Conservation (phyloP, 1,140 invertebrate genomes). For the Sarcophaga bullata region DNA sequence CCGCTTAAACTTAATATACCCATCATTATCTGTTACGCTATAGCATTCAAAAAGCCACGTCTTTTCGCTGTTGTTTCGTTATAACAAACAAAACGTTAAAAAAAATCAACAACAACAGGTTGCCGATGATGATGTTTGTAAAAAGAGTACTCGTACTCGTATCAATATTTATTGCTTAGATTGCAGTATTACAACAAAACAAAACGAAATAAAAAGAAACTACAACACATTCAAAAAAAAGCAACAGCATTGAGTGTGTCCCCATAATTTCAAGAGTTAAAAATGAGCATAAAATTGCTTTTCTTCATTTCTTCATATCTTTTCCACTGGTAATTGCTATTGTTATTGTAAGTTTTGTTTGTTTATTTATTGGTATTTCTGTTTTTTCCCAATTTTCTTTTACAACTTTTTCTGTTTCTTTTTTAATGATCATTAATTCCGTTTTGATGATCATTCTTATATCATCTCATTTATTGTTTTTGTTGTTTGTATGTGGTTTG, state of each 20-base stretch:
- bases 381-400: neutral
- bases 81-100: neutral
- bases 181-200: neutral
- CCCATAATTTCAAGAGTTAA: neutral
- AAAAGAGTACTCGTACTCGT: neutral
- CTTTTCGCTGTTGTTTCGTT: conserved; percentile 4
- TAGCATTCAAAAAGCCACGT: neutral
- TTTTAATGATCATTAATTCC: conserved; percentile 1
- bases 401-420: neutral
- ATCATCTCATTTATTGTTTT: neutral
- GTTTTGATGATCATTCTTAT: neutral
- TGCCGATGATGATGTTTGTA: neutral
- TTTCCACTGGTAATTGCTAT: neutral
- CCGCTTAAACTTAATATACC: too few species aligned
- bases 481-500: neutral
- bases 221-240: too few species aligned
- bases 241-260: too few species aligned
- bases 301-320: neutral
- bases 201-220: neutral
- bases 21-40: too few species aligned
- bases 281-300: neutral
- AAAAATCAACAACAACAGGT: conserved; percentile 22
- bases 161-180: conserved; percentile 20
- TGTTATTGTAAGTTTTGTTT: neutral
- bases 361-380: neutral